Conservation (phyloP, 2,113 vertebrate species). For the Zosterops borbonicus region DNA sequence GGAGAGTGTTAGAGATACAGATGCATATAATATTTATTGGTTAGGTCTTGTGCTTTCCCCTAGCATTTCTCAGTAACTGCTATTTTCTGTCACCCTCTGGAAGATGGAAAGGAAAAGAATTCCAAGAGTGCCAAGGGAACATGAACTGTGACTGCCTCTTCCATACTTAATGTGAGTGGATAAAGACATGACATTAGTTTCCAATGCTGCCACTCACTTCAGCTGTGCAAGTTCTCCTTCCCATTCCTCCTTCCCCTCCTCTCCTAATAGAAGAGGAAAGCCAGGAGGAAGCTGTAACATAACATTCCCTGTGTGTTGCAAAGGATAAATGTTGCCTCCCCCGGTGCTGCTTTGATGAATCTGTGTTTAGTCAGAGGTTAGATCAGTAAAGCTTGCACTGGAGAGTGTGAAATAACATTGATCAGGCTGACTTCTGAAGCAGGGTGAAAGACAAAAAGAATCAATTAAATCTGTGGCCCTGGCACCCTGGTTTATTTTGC, state of each 20-base stretch:
- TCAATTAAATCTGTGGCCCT: conserved; percentile 70
- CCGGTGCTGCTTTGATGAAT: conserved; percentile 40
- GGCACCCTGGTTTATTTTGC: conserved; percentile 44
- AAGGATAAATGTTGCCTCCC: not conserved
- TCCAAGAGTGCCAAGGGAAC: conserved; percentile 30
- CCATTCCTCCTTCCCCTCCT: not conserved
- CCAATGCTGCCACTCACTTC: not conserved
- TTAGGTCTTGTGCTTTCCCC: conserved; percentile 47
- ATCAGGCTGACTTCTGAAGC: conserved; percentile 72
- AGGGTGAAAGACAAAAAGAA: conserved; percentile 67
- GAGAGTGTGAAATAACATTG: conserved; percentile 66
- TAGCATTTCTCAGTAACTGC: conserved; percentile 58
- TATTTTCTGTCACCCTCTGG: conserved; percentile 58
- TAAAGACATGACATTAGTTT: conserved; percentile 51
- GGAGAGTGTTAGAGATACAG: not conserved
- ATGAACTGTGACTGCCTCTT: conserved; percentile 30
- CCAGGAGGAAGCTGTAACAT: conserved; percentile 9
- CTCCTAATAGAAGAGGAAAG: not conserved
- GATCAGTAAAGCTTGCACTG: conserved; percentile 29
- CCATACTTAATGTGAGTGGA: conserved; percentile 30
- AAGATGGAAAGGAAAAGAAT: conserved; percentile 64
- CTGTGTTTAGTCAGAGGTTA: conserved; percentile 39
- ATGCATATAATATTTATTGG: conserved; percentile 65
- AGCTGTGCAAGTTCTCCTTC: not conserved
- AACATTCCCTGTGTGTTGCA: not conserved